phyloP scores from a whole-genome alignment of 2,888 invertebrate genomes.

The Ornithoptera priamus region DNA sequence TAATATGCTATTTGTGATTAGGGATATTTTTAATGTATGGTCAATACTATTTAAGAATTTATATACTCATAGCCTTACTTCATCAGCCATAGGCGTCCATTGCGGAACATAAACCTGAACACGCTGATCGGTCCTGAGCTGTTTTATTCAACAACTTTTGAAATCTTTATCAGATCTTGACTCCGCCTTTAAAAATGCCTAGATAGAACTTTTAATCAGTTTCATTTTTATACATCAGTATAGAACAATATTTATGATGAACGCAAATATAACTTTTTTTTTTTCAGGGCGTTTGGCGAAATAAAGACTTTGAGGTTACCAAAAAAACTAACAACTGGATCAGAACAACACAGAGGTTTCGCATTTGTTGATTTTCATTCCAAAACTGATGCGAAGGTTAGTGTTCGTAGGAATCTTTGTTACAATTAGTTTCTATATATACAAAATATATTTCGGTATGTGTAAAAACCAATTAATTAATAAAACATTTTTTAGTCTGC shows the following conservation, averaged over 20 bases:
- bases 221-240: too few relatives aligned
- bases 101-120: too few relatives aligned
- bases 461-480: not conserved
- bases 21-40: too few relatives aligned
- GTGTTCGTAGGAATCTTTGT: not conserved
- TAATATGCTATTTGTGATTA: too few relatives aligned
- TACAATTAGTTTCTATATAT: not conserved
- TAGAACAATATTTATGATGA: not conserved
- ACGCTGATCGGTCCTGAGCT: too few relatives aligned
- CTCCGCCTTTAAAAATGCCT: too few relatives aligned
- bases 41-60: too few relatives aligned
- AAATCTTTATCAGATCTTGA: too few relatives aligned
- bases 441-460: not conserved
- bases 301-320: slow-evolving; percentile 94
- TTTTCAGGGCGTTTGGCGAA: slow-evolving; percentile 93
- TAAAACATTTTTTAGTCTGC: slow-evolving; percentile 83
- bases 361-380: slow-evolving; percentile 96
- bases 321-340: slow-evolving; percentile 88
- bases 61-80: too few relatives aligned
- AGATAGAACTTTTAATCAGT: too few relatives aligned
- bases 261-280: slow-evolving; percentile 7
- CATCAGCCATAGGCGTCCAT: too few relatives aligned
- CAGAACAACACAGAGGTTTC: slow-evolving; percentile 95
- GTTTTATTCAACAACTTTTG: too few relatives aligned
- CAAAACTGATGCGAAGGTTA: slow-evolving; percentile 94